Conservation (phyloP, 2,797 vertebrate species). For the Simalia tracyae region DNA sequence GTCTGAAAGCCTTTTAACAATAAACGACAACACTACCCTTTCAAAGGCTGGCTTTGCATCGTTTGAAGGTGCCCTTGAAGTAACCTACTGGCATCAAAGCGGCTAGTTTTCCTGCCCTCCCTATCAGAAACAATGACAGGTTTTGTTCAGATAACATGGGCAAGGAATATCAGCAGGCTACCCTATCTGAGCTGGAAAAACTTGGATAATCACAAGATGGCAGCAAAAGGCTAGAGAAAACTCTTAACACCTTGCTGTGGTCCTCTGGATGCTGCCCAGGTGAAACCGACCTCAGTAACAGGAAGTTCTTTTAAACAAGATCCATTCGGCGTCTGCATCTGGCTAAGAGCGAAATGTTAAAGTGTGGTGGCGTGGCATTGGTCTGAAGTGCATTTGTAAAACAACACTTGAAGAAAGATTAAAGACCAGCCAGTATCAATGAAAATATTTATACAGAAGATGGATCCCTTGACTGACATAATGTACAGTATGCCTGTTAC, state of each 20-base stretch:
- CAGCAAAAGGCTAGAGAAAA: neutral
- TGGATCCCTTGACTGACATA: neutral
- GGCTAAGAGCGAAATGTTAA: neutral
- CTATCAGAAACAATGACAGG: neutral
- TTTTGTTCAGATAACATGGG: too few relatives aligned
- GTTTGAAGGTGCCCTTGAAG: slow-evolving; percentile 29
- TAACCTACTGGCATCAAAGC: slow-evolving; percentile 4
- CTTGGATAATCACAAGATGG: neutral
- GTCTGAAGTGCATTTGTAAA: slow-evolving; percentile 4
- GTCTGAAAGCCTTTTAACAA: slow-evolving; percentile 12
- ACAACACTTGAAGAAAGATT: neutral
- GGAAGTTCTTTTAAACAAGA: neutral
- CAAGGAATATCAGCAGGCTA: neutral
- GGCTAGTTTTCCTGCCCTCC: neutral
- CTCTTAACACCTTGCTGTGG: neutral
- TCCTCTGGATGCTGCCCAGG: neutral
- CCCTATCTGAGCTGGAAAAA: neutral
- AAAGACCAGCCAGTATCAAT: neutral
- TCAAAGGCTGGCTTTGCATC: neutral
- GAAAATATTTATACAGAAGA: slow-evolving; percentile 2
- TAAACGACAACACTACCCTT: neutral
- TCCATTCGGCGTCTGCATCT: neutral
- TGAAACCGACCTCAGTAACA: neutral
- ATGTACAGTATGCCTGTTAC: neutral
- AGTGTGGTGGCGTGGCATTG: fast-evolving